These are phyloP conservation scores for Apotomis betuletana DNA, from an alignment of 2,888 invertebrate species.

Conservation along the genomic window DNA sequence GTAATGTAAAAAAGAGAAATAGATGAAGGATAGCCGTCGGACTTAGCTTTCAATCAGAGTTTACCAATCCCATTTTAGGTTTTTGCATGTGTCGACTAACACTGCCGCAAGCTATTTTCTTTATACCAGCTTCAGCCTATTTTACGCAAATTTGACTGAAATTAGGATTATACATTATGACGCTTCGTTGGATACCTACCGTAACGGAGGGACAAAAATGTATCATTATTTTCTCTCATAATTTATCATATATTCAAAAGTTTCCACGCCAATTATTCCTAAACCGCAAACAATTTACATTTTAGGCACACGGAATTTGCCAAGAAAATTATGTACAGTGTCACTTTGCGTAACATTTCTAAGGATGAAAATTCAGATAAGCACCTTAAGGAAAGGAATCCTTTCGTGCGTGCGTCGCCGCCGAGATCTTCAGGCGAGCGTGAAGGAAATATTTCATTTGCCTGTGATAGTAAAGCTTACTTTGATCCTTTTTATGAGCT, in stretches of 20 bases:
- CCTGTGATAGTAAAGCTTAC: constrained; percentile 64
- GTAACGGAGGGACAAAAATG: background rate
- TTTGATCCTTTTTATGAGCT: constrained; percentile 72
- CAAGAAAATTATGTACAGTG: constrained; percentile 41
- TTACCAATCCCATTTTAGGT: background rate
- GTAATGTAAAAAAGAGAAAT: background rate
- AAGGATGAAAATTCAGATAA: constrained; percentile 56
- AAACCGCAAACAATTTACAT: constrained; percentile 41
- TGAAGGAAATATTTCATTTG: constrained; percentile 73
- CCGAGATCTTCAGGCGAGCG: constrained; percentile 58
- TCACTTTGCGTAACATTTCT: constrained; percentile 42
- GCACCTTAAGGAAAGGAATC: constrained; percentile 54
- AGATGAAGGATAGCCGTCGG: background rate
- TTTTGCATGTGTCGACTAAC: no score
- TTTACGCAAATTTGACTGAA: background rate
- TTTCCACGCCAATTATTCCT: constrained; percentile 37
- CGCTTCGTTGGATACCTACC: background rate
- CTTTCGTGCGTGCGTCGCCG: constrained; percentile 61
- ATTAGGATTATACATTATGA: background rate
- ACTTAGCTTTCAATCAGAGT: background rate
- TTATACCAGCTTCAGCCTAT: background rate
- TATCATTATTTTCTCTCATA: constrained; percentile 16
- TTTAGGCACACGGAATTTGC: constrained; percentile 30
- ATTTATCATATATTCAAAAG: constrained; percentile 30
- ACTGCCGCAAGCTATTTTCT: no score